Evolutionary conservation across 2,797 vertebrate species (phyloP).

Genomic region (Ceyx erithaca): DNA sequence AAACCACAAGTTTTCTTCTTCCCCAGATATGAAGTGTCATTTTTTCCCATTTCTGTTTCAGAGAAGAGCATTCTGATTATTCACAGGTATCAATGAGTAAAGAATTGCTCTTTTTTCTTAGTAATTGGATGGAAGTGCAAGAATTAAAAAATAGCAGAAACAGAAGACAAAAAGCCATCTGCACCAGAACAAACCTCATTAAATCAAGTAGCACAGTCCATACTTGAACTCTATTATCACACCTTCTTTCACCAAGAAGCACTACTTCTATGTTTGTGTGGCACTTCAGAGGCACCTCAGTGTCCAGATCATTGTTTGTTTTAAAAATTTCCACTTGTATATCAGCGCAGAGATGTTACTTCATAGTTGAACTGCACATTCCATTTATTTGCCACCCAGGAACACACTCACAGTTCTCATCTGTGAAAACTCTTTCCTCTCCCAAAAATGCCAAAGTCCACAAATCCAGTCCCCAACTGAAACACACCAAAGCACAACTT

Average conservation of each 20-base stretch:
- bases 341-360: not conserved
- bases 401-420: not conserved
- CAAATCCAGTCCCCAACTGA: not conserved
- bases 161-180: not conserved
- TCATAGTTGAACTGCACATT: not conserved
- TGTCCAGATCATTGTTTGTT: not conserved
- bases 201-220: not conserved
- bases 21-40: not conserved
- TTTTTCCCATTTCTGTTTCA: not conserved
- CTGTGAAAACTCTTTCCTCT: not conserved
- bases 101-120: not conserved
- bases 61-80: not conserved
- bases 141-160: not conserved
- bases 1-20: not conserved
- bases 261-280: not conserved
- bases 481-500: not conserved
- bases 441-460: not conserved
- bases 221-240: not conserved
- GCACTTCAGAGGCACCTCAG: not conserved
- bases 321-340: not conserved
- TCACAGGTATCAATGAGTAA: not conserved
- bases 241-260: not conserved
- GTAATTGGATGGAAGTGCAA: not conserved
- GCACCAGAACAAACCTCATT: not conserved
- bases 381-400: not conserved